Evolutionary conservation across 2,113 vertebrate genomes (phyloP).

Genomic region (Calidris pugnax): DNA sequence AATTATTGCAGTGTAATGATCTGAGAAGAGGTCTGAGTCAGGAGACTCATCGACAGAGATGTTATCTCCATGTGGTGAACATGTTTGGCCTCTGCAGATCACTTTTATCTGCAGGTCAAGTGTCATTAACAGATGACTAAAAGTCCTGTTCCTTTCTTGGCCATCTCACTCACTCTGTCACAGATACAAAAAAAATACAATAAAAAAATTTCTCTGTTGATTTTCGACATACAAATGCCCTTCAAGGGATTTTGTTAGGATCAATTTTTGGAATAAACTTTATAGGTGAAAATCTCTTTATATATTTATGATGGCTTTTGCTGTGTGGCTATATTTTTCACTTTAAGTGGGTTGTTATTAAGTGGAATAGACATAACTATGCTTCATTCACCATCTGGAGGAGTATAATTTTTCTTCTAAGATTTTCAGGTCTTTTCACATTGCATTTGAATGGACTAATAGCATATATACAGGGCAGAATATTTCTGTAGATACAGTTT

Average conservation of each 20-base stretch:
- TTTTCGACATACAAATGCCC: background rate
- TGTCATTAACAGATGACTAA: background rate
- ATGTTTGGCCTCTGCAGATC: background rate
- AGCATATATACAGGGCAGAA: background rate
- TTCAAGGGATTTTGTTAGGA: background rate
- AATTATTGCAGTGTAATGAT: background rate
- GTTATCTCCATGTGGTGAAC: background rate
- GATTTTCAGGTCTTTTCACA: background rate
- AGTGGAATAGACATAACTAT: background rate
- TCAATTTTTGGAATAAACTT: background rate
- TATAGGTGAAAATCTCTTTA: slow-evolving; percentile 16
- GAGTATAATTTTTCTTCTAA: background rate
- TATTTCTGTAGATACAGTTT: background rate
- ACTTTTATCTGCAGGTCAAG: background rate
- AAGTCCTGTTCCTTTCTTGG: background rate
- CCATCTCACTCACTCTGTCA: background rate
- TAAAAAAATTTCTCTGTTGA: background rate
- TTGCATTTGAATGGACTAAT: background rate
- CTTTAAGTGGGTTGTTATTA: slow-evolving; percentile 5
- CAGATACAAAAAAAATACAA: background rate
- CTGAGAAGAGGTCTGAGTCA: background rate
- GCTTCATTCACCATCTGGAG: slow-evolving; percentile 20
- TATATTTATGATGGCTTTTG: slow-evolving; percentile 10
- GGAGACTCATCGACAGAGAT: background rate
- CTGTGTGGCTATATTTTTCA: background rate